Percentiles rank a stretch among this genome's conserved stretches.
Conservation (phyloP, 2,113 vertebrate species). For the Lethenteron camtschaticum region DNA sequence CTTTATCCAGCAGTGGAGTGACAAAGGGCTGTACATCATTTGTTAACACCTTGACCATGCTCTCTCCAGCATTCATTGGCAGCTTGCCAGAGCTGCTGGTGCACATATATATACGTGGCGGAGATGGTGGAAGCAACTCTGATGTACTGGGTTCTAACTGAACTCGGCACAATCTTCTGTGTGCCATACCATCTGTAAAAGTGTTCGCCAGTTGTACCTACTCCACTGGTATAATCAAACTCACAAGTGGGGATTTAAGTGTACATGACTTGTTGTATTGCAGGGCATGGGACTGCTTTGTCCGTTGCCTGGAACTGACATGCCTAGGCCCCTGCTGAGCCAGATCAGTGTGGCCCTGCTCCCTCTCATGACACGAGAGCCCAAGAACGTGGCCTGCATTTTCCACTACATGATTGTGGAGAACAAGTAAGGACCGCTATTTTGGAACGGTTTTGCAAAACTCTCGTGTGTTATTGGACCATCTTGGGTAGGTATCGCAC, state of each 20-base stretch:
- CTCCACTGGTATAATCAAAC: too few species aligned
- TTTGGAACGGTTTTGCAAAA: too few species aligned
- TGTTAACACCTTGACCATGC: not conserved
- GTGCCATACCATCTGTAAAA: too few species aligned
- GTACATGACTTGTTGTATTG: conserved; percentile 1
- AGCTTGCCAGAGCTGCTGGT: conserved; percentile 58
- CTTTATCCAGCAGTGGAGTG: too few species aligned
- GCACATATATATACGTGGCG: conserved; percentile 36
- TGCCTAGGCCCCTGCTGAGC: conserved; percentile 77
- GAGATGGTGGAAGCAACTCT: conserved; percentile 22
- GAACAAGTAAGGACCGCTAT: conserved; percentile 38
- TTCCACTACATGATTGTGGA: conserved; percentile 78
- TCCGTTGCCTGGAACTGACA: conserved; percentile 51
- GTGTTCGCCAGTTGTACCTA: too few species aligned
- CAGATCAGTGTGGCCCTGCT: conserved; percentile 85
- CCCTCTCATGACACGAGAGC: conserved; percentile 61
- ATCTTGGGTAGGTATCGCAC: too few species aligned
- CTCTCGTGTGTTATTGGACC: too few species aligned
- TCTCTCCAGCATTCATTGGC: conserved; percentile 45
- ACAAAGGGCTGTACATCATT: not conserved
- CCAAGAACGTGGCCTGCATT: conserved; percentile 61
- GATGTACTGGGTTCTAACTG: conserved; percentile 20
- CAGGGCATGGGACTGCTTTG: conserved; percentile 90
- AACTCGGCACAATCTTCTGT: too few species aligned
- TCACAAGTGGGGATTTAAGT: too few species aligned